Percentiles rank a stretch among this genome's conserved stretches.
Evolutionary conservation across 23 tunicate genomes (phyloP).

Genomic region (Phallusia fumigata): DNA sequence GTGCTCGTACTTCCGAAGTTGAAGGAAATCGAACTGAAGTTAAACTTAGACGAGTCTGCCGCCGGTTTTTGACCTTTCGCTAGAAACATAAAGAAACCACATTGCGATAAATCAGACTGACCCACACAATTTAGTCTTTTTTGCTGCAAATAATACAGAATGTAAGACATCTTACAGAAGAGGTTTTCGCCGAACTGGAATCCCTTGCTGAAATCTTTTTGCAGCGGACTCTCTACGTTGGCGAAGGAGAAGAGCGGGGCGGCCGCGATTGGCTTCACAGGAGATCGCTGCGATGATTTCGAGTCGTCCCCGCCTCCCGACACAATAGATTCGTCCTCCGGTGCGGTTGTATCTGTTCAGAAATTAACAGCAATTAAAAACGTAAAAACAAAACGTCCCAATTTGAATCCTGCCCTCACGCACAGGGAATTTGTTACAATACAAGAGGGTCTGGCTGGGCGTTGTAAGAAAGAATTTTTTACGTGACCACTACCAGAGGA

Average conservation of each 20-base stretch:
- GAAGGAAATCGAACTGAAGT: conserved; percentile 39
- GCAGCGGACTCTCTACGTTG: conserved; percentile 55
- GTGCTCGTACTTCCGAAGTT: conserved; percentile 63
- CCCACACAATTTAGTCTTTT: no score
- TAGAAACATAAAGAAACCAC: background rate
- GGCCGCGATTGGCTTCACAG: conserved; percentile 44
- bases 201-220: conserved; percentile 12
- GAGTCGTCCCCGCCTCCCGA: conserved; percentile 15
- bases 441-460: no score
- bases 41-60: conserved; percentile 11
- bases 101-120: no score
- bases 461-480: no score
- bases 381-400: no score
- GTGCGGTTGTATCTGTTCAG: background rate
- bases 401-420: no score
- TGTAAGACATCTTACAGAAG: background rate
- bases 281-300: conserved; percentile 26
- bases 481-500: no score
- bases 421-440: no score
- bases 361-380: background rate
- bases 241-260: conserved; percentile 70
- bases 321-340: background rate
- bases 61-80: conserved; percentile 19
- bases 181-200: background rate
- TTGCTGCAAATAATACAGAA: background rate